phyloP scores from a whole-genome alignment of 2,888 invertebrate genomes.

The Pristionchus entomophagus region DNA sequence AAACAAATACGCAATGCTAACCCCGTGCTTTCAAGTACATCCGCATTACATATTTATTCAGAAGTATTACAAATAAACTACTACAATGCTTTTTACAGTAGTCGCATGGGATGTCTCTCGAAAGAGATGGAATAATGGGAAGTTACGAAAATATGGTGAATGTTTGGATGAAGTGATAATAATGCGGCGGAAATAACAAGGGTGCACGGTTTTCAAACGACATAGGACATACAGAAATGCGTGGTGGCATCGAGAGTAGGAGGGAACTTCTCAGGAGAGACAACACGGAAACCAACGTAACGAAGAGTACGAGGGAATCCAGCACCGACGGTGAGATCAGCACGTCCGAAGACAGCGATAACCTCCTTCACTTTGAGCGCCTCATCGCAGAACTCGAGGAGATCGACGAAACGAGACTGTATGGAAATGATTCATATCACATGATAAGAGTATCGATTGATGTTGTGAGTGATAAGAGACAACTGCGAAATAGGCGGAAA shows the following conservation, averaged over 20 bases:
- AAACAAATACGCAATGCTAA: no score
- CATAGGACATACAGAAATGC: conserved; percentile 64
- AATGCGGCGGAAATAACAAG: conserved; percentile 3
- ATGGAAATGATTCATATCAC: no score
- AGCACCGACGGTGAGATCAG: conserved; percentile 51
- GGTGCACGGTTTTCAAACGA: conserved; percentile 53
- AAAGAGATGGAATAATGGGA: neutral
- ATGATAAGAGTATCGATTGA: conserved; percentile 29
- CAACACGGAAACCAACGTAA: conserved; percentile 64
- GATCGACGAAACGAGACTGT: conserved; percentile 56
- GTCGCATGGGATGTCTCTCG: neutral
- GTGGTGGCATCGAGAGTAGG: conserved; percentile 52
- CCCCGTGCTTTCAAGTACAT: no score
- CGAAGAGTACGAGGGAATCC: conserved; percentile 65
- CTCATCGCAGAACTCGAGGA: conserved; percentile 64
- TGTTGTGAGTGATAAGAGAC: neutral
- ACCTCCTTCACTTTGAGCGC: conserved; percentile 55
- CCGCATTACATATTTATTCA: conserved; percentile 13
- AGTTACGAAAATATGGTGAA: conserved; percentile 10
- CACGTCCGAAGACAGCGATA: conserved; percentile 55
- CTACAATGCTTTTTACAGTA: conserved; percentile 42
- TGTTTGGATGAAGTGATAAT: conserved; percentile 26
- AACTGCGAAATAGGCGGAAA: neutral
- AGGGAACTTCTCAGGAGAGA: conserved; percentile 59
- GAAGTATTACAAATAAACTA: conserved; percentile 11